Evolutionary conservation across 2,888 invertebrate species (phyloP).

Genomic region (Lasius platythorax): DNA sequence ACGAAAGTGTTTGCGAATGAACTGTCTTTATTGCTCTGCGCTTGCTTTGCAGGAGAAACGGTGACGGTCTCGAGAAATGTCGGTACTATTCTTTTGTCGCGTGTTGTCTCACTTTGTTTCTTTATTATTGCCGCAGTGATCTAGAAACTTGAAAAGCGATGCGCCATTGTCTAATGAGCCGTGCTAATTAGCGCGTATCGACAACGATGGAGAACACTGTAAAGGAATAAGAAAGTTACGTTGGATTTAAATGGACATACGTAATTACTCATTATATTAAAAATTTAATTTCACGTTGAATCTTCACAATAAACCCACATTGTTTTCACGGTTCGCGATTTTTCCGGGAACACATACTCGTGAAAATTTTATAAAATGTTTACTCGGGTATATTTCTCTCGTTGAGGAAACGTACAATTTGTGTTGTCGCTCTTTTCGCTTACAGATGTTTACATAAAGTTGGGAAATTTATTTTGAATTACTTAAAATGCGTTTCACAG

Average conservation of each 20-base stretch:
- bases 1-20: constrained; percentile 51
- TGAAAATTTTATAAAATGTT: neutral
- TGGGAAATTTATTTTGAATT: neutral
- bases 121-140: constrained; percentile 3
- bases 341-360: neutral
- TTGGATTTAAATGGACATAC: constrained; percentile 3
- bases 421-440: neutral
- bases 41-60: constrained; percentile 40
- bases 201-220: neutral
- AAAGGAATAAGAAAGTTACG: constrained; percentile 19
- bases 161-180: constrained; percentile 20
- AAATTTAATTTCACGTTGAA: neutral
- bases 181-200: constrained; percentile 12
- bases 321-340: neutral
- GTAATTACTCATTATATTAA: neutral
- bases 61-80: neutral
- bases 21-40: constrained; percentile 44
- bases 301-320: neutral
- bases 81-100: neutral
- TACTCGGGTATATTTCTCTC: neutral
- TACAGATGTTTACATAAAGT: neutral
- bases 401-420: neutral
- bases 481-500: neutral
- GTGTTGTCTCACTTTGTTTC: constrained; percentile 13
- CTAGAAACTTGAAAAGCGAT: constrained; percentile 16